phyloP scores from a whole-genome alignment of 2,797 vertebrate species.

The Anas bahamensis region DNA sequence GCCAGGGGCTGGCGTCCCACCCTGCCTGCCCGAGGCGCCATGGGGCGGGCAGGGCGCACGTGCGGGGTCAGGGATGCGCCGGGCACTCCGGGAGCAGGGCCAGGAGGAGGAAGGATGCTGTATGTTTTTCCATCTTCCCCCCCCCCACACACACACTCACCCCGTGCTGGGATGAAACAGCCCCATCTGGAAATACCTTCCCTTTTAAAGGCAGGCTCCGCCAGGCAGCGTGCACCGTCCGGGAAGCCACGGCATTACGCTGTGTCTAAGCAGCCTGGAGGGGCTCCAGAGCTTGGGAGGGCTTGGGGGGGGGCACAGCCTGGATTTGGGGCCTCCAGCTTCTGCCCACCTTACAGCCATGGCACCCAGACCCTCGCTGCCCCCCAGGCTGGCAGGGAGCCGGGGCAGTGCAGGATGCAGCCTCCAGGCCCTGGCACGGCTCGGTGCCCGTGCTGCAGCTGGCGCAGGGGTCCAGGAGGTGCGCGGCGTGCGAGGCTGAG shows the following conservation, averaged over 20 bases:
- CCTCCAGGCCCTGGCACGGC: rapidly evolving
- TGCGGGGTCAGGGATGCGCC: not conserved
- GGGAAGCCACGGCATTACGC: not conserved
- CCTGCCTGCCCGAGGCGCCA: not conserved
- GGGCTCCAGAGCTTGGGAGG: not conserved
- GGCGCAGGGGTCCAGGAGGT: not conserved
- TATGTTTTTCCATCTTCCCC: conserved; percentile 58
- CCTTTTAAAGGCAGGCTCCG: conserved; percentile 82
- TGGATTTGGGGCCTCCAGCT: rapidly evolving
- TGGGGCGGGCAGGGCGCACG: not conserved
- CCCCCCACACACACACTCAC: not conserved
- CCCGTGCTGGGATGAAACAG: conserved; percentile 71
- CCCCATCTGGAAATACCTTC: conserved; percentile 81
- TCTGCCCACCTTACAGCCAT: not conserved
- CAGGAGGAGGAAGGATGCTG: conserved; percentile 37
- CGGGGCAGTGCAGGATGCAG: not conserved
- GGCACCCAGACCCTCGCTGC: not conserved
- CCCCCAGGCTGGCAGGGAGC: not conserved
- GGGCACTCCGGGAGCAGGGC: not conserved
- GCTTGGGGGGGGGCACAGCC: not conserved
- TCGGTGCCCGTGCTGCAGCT: not conserved
- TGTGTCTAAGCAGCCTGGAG: not conserved
- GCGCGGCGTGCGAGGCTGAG: not conserved
- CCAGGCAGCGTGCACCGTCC: not conserved
- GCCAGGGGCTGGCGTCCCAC: not conserved